These are phyloP conservation scores for Plagiodera versicolora DNA, from an alignment of 2,888 invertebrate genomes.

Conservation along the genomic window DNA sequence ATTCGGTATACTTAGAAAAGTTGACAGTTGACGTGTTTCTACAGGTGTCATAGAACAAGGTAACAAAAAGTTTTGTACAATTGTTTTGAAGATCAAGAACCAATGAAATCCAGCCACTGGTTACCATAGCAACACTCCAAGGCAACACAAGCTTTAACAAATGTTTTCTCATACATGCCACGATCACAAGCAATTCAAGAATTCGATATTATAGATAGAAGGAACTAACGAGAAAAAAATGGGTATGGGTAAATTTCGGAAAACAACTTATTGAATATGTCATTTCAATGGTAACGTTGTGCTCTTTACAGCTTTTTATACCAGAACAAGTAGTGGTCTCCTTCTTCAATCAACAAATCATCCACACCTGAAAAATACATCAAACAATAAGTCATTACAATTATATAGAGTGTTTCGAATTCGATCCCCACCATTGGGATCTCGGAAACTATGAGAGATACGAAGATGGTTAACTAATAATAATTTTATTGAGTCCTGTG, in stretches of 20 bases:
- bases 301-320: slow-evolving; percentile 81
- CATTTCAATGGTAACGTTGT: slow-evolving; percentile 8
- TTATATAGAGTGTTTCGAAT: too few species aligned
- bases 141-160: slow-evolving; percentile 5
- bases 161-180: not conserved
- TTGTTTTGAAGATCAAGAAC: not conserved
- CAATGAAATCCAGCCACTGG: not conserved
- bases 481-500: too few species aligned
- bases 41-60: not conserved
- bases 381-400: too few species aligned
- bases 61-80: too few species aligned
- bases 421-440: too few species aligned
- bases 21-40: not conserved
- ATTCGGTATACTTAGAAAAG: too few species aligned
- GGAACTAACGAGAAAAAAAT: not conserved
- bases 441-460: too few species aligned
- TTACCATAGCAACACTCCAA: not conserved
- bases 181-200: slow-evolving; percentile 3
- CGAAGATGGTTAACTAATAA: too few species aligned
- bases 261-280: not conserved
- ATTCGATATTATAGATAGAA: not conserved
- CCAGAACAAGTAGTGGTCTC: slow-evolving; percentile 89
- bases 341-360: slow-evolving; percentile 82
- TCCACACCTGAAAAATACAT: slow-evolving; percentile 74
- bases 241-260: not conserved